Percentiles rank a stretch among this genome's conserved stretches.
phyloP scores from a whole-genome alignment of 2,888 invertebrate species.

The Perizoma flavofasciatum region DNA sequence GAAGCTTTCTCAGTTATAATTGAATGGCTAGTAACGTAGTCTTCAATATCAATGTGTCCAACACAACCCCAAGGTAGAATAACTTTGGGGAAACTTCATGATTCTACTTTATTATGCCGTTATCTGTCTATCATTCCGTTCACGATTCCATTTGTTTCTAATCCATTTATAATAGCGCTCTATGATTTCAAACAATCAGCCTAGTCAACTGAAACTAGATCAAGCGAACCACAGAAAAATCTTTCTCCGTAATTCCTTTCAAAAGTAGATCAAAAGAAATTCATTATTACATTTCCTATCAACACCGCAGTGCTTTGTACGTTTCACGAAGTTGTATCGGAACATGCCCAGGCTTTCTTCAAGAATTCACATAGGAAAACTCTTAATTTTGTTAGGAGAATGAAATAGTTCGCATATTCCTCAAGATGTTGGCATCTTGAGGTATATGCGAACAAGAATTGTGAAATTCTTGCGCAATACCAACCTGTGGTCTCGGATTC shows the following conservation, averaged over 20 bases:
- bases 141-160: conserved; percentile 39
- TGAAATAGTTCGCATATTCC: conserved; percentile 30
- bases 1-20: too few species aligned
- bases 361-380: conserved; percentile 15
- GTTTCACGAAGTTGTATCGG: conserved; percentile 7
- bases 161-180: conserved; percentile 51
- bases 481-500: conserved; percentile 31
- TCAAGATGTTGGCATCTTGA: conserved; percentile 12
- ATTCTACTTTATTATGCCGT: conserved; percentile 12
- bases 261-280: conserved; percentile 30
- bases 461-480: conserved; percentile 34
- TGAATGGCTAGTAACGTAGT: background rate
- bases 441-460: too few species aligned
- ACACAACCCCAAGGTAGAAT: background rate
- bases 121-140: conserved; percentile 22
- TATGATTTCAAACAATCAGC: conserved; percentile 45
- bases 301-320: conserved; percentile 17
- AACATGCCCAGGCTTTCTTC: background rate
- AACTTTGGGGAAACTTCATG: conserved; percentile 3
- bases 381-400: conserved; percentile 27
- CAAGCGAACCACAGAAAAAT: conserved; percentile 38
- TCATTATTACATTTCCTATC: conserved; percentile 19
- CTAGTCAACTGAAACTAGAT: conserved; percentile 47
- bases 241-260: conserved; percentile 30
- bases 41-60: background rate